Evolutionary conservation across 2,797 vertebrate genomes (phyloP), one percentile per base, ranked within the genome.

Genomic region (Cynodonichthys magdalenae): DNA sequence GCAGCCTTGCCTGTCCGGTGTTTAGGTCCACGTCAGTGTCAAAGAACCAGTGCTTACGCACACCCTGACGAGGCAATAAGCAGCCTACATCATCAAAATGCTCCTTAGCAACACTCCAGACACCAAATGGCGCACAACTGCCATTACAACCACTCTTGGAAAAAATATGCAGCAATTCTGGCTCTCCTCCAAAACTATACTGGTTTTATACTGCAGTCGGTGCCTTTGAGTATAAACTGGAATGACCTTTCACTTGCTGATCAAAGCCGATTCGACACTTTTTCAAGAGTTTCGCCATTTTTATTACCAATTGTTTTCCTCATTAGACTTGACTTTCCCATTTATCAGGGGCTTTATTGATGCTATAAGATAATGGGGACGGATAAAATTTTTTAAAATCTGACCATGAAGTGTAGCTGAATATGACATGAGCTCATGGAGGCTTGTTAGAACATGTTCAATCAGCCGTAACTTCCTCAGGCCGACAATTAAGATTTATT

Each of bases 11-110:
- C 77, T 53, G 75, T 82, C 86, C 85, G 77, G 81, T 77, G 65
- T 79, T 81, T 73, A 83, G 67, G 62, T 77, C 80, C 78, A 86
- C 75, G 66, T 90, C 74, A 79, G 74, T 65, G 69, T 80, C 82
- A 77, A 39, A 47, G 60, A 45, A n/a, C 54, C 63, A 71, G 71
- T 78, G 84, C 87, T 84, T 84, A 79, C 72, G 49, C 59, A 75
- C 69, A 47, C 36, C 82, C 69, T 85, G 77, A 80, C 59, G 15
- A 75, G 20, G 63, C 81, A 77, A 75, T 75, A 80, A 71, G 65
- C 79, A 70, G 46, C 59, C 60, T 20, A 41, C 82, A 82, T 87
- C 85, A 78, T 83, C 73, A 73, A 77, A 80, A 87, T n/a, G 61
- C 70, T 80, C 71, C 76, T 58, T 68, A 63, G 70, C 67, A 65